These are phyloP conservation scores for Heptranchias perlo DNA, from an alignment of 2,113 vertebrate genomes.

Conservation along the genomic window DNA sequence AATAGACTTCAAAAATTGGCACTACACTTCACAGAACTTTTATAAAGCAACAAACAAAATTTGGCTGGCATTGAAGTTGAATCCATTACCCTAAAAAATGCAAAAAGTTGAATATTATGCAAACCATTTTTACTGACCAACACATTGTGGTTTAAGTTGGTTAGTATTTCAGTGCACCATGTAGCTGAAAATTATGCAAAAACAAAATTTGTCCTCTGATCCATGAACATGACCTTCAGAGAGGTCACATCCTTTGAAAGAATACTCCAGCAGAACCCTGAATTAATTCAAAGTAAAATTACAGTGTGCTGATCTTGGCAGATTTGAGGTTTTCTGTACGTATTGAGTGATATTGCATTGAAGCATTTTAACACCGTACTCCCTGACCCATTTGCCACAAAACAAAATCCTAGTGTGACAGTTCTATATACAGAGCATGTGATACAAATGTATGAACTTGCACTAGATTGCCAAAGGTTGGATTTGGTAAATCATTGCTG, in stretches of 20 bases:
- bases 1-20: neutral
- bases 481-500: slow-evolving; percentile 12
- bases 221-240: neutral
- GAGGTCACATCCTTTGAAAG: neutral
- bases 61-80: neutral
- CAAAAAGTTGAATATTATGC: neutral
- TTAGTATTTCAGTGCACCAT: neutral
- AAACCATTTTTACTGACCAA: neutral
- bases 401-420: neutral
- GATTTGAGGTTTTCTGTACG: neutral
- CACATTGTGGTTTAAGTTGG: neutral
- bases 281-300: neutral
- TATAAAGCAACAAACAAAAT: neutral
- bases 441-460: neutral
- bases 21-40: neutral
- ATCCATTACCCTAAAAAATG: neutral
- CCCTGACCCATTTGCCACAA: neutral
- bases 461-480: neutral
- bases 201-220: neutral
- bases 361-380: neutral
- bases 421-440: neutral
- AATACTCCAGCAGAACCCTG: neutral
- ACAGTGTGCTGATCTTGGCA: neutral
- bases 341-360: neutral
- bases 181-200: neutral